Base-by-base conservation (phyloP, 2,888 invertebrate species). In the Caenorhabditis japonica region DNA sequence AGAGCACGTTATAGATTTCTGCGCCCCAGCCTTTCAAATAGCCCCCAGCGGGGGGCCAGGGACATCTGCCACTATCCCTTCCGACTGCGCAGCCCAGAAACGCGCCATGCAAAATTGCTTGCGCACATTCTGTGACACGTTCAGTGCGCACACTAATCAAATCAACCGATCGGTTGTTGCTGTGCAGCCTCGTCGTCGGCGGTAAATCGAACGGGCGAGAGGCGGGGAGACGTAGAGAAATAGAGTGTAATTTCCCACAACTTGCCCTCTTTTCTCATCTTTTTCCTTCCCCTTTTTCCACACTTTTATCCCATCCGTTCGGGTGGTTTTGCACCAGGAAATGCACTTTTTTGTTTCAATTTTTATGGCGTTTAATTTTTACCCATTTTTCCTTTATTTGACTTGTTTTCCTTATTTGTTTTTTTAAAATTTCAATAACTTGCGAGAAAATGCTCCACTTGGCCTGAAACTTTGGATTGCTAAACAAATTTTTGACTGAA, bases 201-300 rank as follows among this genome's bases (percentile, higher is more conserved):
- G 7, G 23, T 5, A 44, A 17, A 7, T 12, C 12, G 46, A 41
- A 59, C 47, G 38, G 52, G 47, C 39, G 46, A 66, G 30, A 49
- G 43, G 19, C 25, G 34, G 58, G 58, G 58, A 66, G 39, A 43
- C 27, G 52, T 39, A 52, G 59, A 51, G 60, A 55, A 44, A 69
- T 39, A 44, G 36, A 60, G 58, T 58, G 58, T 62, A 71, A 71
- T 62, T 62, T 71, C 62, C n/a, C 46, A 53, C 55, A 58, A 56
- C 52, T 58, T 56, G 61, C 51, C 70, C 43, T 47, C 36, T 60
- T 38, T 39, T 47, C 43, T 41, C 25, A 41, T 41, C 49, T 43
- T 39, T 56, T 49, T 49, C 27, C 17, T 47, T 36, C 39, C 12
- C 17, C 7, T 17, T 21, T 5, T 7, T 17, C 5, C 23, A 25